Percentiles rank a stretch among this genome's conserved stretches.
Evolutionary conservation across 2,113 vertebrate species (phyloP).

Genomic region (Halcyon malimbica): DNA sequence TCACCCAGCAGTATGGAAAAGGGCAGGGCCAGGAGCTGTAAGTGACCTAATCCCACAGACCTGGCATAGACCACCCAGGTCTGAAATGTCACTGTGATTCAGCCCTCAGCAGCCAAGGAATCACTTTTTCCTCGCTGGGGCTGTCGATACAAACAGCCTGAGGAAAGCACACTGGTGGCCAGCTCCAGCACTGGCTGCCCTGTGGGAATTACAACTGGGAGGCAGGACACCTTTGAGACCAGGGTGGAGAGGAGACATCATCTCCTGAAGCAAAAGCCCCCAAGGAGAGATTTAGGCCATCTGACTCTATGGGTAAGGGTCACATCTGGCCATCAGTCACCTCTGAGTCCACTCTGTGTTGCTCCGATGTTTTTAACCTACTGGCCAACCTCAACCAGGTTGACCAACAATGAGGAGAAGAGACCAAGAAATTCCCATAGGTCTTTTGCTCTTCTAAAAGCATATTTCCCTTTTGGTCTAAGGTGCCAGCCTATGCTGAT

Average conservation of each 20-base stretch:
- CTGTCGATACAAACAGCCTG: neutral
- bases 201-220: neutral
- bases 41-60: constrained; percentile 35
- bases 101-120: neutral
- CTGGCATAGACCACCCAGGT: constrained; percentile 14
- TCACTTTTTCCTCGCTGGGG: constrained; percentile 14
- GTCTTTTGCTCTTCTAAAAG: neutral
- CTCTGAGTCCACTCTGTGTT: neutral
- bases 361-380: neutral
- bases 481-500: neutral
- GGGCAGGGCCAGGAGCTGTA: constrained; percentile 22
- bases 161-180: neutral
- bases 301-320: neutral
- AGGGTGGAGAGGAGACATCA: neutral
- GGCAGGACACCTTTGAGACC: neutral
- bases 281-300: neutral
- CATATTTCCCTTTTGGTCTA: neutral
- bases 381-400: neutral
- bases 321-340: neutral
- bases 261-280: neutral
- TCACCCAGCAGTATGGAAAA: constrained; percentile 21
- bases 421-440: neutral
- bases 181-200: neutral
- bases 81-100: neutral
- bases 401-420: neutral